A percentile compares a stretch with the other conserved stretches of the same genome.
Evolutionary conservation across 2,888 invertebrate genomes (phyloP).

Genomic region (Drosophila mimetica): DNA sequence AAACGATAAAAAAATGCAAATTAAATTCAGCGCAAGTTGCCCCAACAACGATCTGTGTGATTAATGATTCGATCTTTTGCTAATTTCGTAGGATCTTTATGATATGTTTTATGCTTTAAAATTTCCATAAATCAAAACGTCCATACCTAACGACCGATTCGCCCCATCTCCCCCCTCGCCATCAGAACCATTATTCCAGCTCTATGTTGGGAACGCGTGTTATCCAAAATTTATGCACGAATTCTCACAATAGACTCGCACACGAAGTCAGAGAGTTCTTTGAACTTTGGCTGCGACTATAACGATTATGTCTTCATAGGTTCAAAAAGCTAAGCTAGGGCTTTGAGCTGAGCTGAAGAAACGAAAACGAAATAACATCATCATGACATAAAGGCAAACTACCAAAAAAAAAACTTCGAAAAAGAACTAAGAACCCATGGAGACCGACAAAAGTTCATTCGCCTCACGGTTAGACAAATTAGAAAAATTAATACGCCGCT

Average conservation of each 20-base stretch:
- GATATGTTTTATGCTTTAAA: slow-evolving; percentile 51
- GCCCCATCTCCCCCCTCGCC: background rate
- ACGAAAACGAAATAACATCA: slow-evolving; percentile 73
- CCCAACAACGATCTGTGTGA: slow-evolving; percentile 45
- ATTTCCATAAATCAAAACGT: slow-evolving; percentile 64
- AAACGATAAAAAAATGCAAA: slow-evolving; percentile 50
- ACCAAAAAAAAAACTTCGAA: slow-evolving; percentile 37
- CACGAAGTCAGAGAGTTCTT: slow-evolving; percentile 60
- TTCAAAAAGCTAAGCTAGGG: slow-evolving; percentile 54
- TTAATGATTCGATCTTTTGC: slow-evolving; percentile 57
- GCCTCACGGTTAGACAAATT: slow-evolving; percentile 71
- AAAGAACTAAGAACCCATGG: slow-evolving; percentile 37
- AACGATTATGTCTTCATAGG: slow-evolving; percentile 75
- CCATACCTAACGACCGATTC: slow-evolving; percentile 32
- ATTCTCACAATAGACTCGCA: slow-evolving; percentile 66
- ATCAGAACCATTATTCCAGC: slow-evolving; percentile 11
- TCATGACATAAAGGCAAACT: slow-evolving; percentile 69
- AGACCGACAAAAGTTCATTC: slow-evolving; percentile 71
- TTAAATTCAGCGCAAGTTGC: slow-evolving; percentile 44
- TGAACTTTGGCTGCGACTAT: slow-evolving; percentile 68
- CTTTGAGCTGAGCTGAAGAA: slow-evolving; percentile 45
- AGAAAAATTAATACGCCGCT: slow-evolving; percentile 78
- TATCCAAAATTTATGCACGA: slow-evolving; percentile 73
- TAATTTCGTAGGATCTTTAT: slow-evolving; percentile 57
- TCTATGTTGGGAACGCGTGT: slow-evolving; percentile 37